Evolutionary conservation across 2,113 vertebrate genomes (phyloP).

Genomic region (Varanus komodoensis): DNA sequence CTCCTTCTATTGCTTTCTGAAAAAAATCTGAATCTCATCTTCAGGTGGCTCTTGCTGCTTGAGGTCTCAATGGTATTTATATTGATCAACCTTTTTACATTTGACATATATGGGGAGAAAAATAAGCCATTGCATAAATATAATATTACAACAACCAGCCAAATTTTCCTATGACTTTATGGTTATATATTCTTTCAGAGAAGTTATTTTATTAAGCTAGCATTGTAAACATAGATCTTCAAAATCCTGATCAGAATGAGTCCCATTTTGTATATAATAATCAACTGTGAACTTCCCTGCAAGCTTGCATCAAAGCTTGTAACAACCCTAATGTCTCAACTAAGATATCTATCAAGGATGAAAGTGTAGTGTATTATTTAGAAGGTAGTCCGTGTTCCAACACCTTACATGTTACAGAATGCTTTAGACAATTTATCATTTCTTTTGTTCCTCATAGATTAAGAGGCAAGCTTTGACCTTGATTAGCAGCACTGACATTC

Average conservation of each 20-base stretch:
- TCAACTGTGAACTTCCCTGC: background rate
- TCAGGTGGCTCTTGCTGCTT: no score
- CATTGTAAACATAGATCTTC: background rate
- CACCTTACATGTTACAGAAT: background rate
- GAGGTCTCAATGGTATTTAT: no score
- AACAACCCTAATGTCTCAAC: background rate
- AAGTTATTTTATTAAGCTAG: background rate
- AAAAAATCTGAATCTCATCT: no score
- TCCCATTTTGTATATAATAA: background rate
- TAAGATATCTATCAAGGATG: background rate
- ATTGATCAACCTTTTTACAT: no score
- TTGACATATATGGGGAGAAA: no score
- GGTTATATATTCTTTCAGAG: background rate
- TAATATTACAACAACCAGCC: background rate
- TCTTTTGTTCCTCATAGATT: constrained; percentile 4
- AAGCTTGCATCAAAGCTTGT: background rate
- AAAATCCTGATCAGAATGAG: constrained; percentile 1
- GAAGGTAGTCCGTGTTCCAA: constrained; percentile 21
- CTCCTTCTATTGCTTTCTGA: no score
- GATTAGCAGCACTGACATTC: background rate
- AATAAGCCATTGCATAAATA: background rate
- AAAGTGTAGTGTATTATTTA: background rate
- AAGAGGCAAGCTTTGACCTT: background rate
- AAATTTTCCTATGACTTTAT: background rate
- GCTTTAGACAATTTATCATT: constrained; percentile 11